A percentile compares a stretch with the other conserved stretches of the same genome.
Evolutionary conservation across 1,140 invertebrate species (phyloP).

Genomic region (Ectropis grisescens): DNA sequence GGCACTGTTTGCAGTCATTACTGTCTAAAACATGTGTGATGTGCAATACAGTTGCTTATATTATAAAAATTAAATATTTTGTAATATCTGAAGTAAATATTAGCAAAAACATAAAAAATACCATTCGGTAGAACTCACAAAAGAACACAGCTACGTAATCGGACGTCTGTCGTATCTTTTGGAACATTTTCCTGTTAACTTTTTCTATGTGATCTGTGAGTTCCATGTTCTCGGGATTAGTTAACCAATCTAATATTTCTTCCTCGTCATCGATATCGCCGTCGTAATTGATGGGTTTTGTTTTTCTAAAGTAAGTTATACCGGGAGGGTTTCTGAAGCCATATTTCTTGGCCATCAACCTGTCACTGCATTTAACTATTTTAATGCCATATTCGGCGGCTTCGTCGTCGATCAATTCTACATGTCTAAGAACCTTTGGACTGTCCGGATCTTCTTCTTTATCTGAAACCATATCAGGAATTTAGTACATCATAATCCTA

Average conservation of each 20-base stretch:
- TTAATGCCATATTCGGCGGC: slow-evolving; percentile 92
- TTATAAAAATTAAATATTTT: slow-evolving; percentile 9
- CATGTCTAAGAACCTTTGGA: slow-evolving; percentile 82
- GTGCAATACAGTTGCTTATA: slow-evolving; percentile 51
- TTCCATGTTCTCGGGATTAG: slow-evolving; percentile 95
- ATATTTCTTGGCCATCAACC: slow-evolving; percentile 95
- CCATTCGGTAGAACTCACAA: too few relatives aligned
- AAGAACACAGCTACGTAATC: slow-evolving; percentile 96
- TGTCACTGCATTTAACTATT: slow-evolving; percentile 91
- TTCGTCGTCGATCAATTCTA: slow-evolving; percentile 94
- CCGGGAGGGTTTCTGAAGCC: slow-evolving; percentile 91
- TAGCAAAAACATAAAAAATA: slow-evolving; percentile 1
- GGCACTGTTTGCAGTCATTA: slow-evolving; percentile 94
- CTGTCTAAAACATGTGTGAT: slow-evolving; percentile 81
- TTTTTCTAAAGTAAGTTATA: slow-evolving; percentile 92
- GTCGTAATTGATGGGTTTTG: slow-evolving; percentile 91
- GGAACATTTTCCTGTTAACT: slow-evolving; percentile 94
- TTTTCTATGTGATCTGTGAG: slow-evolving; percentile 93
- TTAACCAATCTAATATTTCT: slow-evolving; percentile 94
- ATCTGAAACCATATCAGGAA: slow-evolving; percentile 73
- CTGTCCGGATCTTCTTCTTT: slow-evolving; percentile 86
- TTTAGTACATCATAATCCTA: too few relatives aligned
- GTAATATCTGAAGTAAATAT: slow-evolving; percentile 3
- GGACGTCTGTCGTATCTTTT: slow-evolving; percentile 89
- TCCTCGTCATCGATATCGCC: slow-evolving; percentile 95